Percentiles rank a stretch among this genome's conserved stretches.
Evolutionary conservation across 2,888 invertebrate species (phyloP).

Genomic region (Philhelius pedissequus): DNA sequence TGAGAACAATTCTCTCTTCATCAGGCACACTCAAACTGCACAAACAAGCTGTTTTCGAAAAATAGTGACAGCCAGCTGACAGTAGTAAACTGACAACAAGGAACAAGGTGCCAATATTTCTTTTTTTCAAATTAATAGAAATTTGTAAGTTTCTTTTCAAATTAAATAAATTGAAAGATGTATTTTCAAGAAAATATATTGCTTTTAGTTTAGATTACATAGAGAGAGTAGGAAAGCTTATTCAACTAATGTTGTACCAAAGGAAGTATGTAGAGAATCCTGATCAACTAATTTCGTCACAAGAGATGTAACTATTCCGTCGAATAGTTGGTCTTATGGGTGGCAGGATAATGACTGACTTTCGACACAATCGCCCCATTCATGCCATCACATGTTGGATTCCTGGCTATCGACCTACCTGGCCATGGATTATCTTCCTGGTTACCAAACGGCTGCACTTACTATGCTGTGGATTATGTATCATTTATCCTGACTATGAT

Average conservation of each 20-base stretch:
- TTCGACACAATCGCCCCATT: constrained; percentile 85
- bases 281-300: neutral
- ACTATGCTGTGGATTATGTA: constrained; percentile 78
- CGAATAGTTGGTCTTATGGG: constrained; percentile 86
- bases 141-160: too few species aligned
- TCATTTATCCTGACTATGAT: constrained; percentile 81
- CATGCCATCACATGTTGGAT: constrained; percentile 79
- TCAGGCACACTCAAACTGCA: too few species aligned
- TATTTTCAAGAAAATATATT: too few species aligned
- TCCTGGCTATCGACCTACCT: constrained; percentile 84
- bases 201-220: too few species aligned
- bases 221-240: constrained; percentile 3
- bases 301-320: constrained; percentile 70
- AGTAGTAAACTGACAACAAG: too few species aligned
- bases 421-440: constrained; percentile 87
- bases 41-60: too few species aligned
- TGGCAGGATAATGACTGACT: constrained; percentile 87
- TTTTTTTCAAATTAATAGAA: too few species aligned
- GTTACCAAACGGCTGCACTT: constrained; percentile 82
- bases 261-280: neutral
- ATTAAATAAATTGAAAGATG: too few species aligned
- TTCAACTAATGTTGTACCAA: constrained; percentile 16
- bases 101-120: too few species aligned
- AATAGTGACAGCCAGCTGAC: too few species aligned
- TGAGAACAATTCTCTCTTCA: too few species aligned